Evolutionary conservation across 2,797 vertebrate genomes (phyloP).

Genomic region (Paedocypris micromegethes): DNA sequence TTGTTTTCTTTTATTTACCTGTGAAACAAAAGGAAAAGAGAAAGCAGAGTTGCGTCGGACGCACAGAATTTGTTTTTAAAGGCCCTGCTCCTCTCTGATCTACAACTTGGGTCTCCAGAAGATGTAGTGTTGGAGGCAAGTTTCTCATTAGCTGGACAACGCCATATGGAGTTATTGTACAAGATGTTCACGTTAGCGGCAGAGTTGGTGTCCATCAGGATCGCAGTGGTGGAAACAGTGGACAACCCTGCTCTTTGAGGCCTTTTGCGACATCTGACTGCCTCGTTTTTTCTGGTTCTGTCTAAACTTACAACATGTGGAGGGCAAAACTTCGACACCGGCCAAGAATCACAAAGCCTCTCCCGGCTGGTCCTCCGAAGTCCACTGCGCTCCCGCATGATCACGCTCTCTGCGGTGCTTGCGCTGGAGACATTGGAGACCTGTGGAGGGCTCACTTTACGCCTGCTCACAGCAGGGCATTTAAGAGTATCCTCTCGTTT

Average conservation of each 20-base stretch:
- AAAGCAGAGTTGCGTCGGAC: slow-evolving; percentile 39
- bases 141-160: no score
- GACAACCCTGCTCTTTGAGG: no score
- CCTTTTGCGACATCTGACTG: no score
- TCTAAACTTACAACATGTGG: not conserved
- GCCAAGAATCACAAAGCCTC: slow-evolving; percentile 44
- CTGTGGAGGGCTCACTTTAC: not conserved
- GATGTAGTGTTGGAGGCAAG: no score
- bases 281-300: no score
- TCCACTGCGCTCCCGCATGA: not conserved
- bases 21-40: slow-evolving; percentile 38
- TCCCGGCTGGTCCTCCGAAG: slow-evolving; percentile 8
- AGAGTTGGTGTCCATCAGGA: no score
- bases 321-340: slow-evolving; percentile 14
- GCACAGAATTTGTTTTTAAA: slow-evolving; percentile 8
- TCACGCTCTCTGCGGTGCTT: not conserved
- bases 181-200: no score
- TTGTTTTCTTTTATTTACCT: slow-evolving; percentile 32
- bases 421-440: not conserved
- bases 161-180: no score
- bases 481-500: not conserved
- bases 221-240: no score
- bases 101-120: not conserved
- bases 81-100: not conserved
- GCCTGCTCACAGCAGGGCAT: not conserved